Evolutionary conservation across 1,140 invertebrate genomes (phyloP), one percentile per base, ranked within the genome.

Genomic region (Brachionus sp.): DNA sequence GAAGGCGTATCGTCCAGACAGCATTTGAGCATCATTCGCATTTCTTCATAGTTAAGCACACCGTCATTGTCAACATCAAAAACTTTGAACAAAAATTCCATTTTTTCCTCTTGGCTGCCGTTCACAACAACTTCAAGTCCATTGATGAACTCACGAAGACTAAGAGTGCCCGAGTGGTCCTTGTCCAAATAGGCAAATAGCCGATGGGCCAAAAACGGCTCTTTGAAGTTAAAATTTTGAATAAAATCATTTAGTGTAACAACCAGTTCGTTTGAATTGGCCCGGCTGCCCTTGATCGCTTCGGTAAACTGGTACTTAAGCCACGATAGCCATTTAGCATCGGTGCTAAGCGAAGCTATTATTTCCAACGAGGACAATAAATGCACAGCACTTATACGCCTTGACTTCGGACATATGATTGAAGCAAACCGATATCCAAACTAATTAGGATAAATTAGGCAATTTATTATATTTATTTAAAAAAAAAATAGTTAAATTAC

Each of bases 291-390:
- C 23, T 75, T 75, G 1, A 78, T 35, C 5, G 50, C 50, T 3
- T 39, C 50, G 3, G 42, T 66, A 53, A 82, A 82, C 53, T 82
- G 80, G 42, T 68, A 82, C 39, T 46, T 66, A 1, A 82, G 25
- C 80, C 80, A 82, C n/a, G 62, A 82, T 7, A 82, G 80, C 80
- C 80, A 82, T 82, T 82, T 82, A 9, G 80, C 39, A 44, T 82
- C 80, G 5, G 80, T 68, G 77, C 77, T 80, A 0, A 80, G 19
- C 33, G 35, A 42, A 9, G 77, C 50, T 12, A 80, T 80, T 23
- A 80, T 80, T 80, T 80, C 77, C n/a, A 80, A 37, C n/a, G 77
- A 37, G 5, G 77, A 62, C 5, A 80, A 23, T 37, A 80, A 35
- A 10, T 80, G 77, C 0, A 80, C 19, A 6, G 33, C 13, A 9